phyloP scores from a whole-genome alignment of 2,113 vertebrate species.

The Apodemus sylvaticus region DNA sequence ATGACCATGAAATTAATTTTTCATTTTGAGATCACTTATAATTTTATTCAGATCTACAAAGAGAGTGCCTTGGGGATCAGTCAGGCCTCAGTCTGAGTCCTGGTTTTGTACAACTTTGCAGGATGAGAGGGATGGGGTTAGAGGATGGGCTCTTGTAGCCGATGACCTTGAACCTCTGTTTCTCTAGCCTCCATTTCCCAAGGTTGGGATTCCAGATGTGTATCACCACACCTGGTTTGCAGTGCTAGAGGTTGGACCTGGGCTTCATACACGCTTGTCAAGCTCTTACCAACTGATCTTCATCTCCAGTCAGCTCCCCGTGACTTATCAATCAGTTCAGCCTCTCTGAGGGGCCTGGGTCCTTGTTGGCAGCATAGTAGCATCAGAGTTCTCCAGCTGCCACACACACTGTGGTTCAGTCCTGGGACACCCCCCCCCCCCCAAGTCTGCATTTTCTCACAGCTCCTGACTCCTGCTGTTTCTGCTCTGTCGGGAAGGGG shows the following conservation, averaged over 20 bases:
- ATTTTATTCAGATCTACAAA: not conserved
- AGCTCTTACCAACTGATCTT: not conserved
- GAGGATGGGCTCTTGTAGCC: not conserved
- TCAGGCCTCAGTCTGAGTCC: not conserved
- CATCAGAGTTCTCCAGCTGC: not conserved
- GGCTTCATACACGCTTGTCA: too few relatives aligned
- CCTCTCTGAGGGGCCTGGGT: not conserved
- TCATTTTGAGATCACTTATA: not conserved
- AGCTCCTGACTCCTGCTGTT: not conserved
- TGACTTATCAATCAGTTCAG: not conserved
- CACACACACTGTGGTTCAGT: not conserved
- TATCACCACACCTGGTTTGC: not conserved
- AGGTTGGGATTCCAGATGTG: not conserved
- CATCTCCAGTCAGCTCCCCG: not conserved
- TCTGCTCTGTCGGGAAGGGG: not conserved
- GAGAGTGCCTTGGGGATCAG: not conserved
- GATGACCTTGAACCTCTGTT: not conserved
- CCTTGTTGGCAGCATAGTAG: not conserved
- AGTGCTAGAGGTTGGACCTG: not conserved
- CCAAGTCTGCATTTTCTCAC: not conserved
- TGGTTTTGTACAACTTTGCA: not conserved
- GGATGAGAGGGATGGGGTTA: not conserved
- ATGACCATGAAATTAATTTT: not conserved
- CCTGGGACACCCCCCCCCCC: not conserved
- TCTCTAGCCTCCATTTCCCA: not conserved